Evolutionary conservation across 2,113 vertebrate species (phyloP).

Genomic region (Charadrius vociferus): DNA sequence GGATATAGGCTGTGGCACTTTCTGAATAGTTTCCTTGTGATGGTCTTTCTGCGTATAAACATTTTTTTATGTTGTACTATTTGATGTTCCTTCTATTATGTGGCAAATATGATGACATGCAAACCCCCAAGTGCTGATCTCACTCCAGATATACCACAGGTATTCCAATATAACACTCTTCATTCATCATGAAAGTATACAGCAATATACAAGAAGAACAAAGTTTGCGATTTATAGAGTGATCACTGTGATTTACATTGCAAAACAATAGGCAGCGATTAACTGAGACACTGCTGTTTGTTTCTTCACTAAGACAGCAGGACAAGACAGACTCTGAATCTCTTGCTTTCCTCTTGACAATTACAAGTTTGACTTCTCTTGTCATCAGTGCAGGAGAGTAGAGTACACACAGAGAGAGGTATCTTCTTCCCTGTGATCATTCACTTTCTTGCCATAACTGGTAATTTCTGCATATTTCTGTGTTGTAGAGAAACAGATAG

Average conservation of each 20-base stretch:
- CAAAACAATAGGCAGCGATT: not conserved
- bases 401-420: not conserved
- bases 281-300: not conserved
- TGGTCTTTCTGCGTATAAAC: not conserved
- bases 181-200: not conserved
- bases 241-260: not conserved
- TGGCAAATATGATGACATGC: not conserved
- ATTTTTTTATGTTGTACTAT: not conserved
- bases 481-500: not conserved
- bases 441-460: not conserved
- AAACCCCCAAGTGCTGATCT: not conserved
- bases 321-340: not conserved
- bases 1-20: not conserved
- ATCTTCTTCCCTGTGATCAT: not conserved
- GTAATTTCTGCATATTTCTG: not conserved
- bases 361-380: not conserved
- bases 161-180: not conserved
- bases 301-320: not conserved
- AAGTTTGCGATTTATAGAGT: not conserved
- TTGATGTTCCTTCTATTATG: not conserved
- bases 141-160: not conserved
- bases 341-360: not conserved
- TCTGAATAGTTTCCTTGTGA: not conserved
- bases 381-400: not conserved
- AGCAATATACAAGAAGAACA: too few relatives aligned